Evolutionary conservation across 2,797 vertebrate genomes (phyloP), one percentile per base, ranked within the genome.

Genomic region (Paguma larvata): DNA sequence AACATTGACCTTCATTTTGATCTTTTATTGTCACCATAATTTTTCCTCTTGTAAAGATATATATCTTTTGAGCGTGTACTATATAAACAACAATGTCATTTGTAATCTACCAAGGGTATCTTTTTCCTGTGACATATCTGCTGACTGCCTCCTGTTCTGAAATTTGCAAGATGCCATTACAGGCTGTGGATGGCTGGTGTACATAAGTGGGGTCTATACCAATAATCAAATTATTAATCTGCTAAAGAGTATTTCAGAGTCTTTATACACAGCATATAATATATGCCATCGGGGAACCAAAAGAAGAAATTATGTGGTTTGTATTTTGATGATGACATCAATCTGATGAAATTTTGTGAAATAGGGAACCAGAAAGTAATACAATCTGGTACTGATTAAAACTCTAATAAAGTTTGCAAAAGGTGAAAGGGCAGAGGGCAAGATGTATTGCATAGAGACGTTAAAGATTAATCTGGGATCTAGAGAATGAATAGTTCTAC

Each of bases 21-120:
- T 80, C 32, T 94, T 48, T 51, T 75, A 63, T n/a, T 51, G 27
- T 63, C 21, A 44, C 53, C 19, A 63, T 25, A 38, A 63, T 18
- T 77, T 89, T 91, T 89, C 75, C 12, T 63, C 38, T 89, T 85
- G 1, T 73, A 92, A 79, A 25, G 12, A 87, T 11, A 67, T 41
- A 48, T 48, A 53, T 91, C 21, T 16, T 85, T 13, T 93, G 44
- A 83, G 21, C 75, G 14, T 48, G 8, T 44, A 46, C 13, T 46
- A 65, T 79, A 70, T 63, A 95, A 92, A 65, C n/a, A 93, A 73
- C 32, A 93, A 88, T 53, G 4, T 84, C 51, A 88, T 56, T 75
- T 92, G 21, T 30, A 73, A 70, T 53, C 53, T 89, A 68, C 21
- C 32, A 67, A 90, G 92, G 23, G 68, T n/a, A 59, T 3, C 21